These are phyloP conservation scores for Alosa sapidissima DNA, from an alignment of 2,797 vertebrate genomes.

Conservation along the genomic window DNA sequence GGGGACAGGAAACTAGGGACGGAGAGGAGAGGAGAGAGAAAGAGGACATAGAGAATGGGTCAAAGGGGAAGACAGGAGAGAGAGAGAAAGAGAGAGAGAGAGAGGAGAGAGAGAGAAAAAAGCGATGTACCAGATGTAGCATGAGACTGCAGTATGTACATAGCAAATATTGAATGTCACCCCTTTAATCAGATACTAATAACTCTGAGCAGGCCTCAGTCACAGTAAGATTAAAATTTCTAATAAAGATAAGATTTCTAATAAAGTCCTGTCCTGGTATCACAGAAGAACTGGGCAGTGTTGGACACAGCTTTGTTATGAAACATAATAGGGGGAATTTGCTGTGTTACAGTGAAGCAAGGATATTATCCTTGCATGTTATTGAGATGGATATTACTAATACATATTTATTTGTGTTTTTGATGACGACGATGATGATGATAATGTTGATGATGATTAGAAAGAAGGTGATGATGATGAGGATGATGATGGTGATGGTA, in stretches of 20 bases:
- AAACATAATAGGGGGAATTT: not conserved
- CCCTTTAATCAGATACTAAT: not conserved
- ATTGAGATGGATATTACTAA: not conserved
- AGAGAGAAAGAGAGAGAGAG: not conserved
- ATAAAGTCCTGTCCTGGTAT: not conserved
- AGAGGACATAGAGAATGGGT: not conserved
- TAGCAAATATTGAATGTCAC: not conserved
- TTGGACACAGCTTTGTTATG: not conserved
- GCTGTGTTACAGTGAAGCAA: not conserved
- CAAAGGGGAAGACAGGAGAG: not conserved
- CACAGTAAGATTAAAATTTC: not conserved
- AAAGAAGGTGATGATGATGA: no score
- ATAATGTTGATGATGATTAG: no score
- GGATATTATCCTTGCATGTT: not conserved
- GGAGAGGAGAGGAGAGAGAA: not conserved
- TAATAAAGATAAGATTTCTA: constrained; percentile 10
- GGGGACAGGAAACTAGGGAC: not conserved
- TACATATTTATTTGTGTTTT: no score
- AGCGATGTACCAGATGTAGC: not conserved
- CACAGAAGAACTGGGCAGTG: not conserved
- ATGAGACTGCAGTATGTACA: not conserved
- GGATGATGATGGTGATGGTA: no score
- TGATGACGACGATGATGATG: no score
- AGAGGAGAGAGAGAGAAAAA: not conserved
- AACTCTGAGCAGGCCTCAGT: not conserved